Evolutionary conservation across 1,140 invertebrate species (phyloP).

Genomic region (Hermetia illucens): DNA sequence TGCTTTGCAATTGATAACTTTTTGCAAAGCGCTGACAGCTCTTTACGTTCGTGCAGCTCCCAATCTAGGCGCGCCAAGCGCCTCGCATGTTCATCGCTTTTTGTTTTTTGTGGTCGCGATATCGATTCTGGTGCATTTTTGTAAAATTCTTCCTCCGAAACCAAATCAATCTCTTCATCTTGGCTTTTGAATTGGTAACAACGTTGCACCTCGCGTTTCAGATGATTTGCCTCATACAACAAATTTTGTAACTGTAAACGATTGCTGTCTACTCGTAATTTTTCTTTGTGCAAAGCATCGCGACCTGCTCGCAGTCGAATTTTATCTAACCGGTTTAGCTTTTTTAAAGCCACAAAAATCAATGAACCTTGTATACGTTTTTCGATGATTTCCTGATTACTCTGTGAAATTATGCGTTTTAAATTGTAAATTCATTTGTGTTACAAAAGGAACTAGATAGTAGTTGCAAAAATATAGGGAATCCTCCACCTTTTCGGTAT

Average conservation of each 20-base stretch:
- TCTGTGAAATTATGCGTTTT: constrained; percentile 30
- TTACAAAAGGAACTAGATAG: neutral
- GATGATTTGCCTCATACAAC: constrained; percentile 86
- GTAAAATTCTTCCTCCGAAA: constrained; percentile 74
- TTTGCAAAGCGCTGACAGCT: constrained; percentile 61
- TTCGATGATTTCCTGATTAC: constrained; percentile 44
- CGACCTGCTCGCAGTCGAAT: constrained; percentile 64
- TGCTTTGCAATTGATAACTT: constrained; percentile 64
- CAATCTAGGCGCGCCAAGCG: constrained; percentile 79
- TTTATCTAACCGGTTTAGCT: constrained; percentile 82
- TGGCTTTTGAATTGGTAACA: constrained; percentile 91
- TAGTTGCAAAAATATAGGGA: constrained; percentile 4
- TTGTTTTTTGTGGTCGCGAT: constrained; percentile 52
- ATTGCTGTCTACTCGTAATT: constrained; percentile 75
- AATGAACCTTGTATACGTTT: constrained; percentile 56
- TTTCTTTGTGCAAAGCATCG: constrained; percentile 62
- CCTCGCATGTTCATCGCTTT: constrained; percentile 58
- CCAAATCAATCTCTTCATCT: constrained; percentile 83
- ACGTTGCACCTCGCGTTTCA: constrained; percentile 86
- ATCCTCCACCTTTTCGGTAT: constrained; percentile 34
- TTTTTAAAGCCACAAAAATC: constrained; percentile 66
- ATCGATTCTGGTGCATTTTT: constrained; percentile 60
- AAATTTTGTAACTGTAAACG: constrained; percentile 88
- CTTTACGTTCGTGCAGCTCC: constrained; percentile 80
- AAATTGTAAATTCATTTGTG: neutral